These are phyloP conservation scores for Neolamprologus variostigma DNA, from an alignment of 2,113 vertebrate species.

Conservation along the genomic window DNA sequence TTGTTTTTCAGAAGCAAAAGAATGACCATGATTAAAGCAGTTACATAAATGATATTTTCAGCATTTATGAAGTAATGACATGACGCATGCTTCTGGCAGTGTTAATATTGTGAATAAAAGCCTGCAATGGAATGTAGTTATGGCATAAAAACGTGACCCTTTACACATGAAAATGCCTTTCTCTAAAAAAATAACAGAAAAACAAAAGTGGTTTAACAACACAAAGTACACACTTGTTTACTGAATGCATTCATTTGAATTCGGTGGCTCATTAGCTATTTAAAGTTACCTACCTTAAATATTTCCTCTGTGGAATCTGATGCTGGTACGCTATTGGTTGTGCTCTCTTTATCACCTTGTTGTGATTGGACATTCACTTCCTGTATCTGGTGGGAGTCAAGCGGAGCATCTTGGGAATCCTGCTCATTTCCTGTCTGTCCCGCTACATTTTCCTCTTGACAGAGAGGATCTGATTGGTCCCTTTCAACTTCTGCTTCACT, in stretches of 20 bases:
- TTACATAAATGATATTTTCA: constrained; percentile 38
- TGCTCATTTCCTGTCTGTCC: constrained; percentile 59
- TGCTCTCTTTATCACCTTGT: constrained; percentile 54
- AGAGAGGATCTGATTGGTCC: constrained; percentile 13
- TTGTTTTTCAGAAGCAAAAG: constrained; percentile 38
- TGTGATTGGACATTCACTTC: constrained; percentile 45
- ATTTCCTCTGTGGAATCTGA: constrained; percentile 66
- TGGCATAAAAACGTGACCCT: constrained; percentile 2
- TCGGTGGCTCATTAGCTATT: neutral
- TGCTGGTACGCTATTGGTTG: constrained; percentile 35
- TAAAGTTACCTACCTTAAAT: constrained; percentile 64
- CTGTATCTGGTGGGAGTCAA: constrained; percentile 36
- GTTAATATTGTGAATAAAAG: constrained; percentile 52
- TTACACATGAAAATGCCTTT: neutral
- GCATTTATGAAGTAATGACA: constrained; percentile 40
- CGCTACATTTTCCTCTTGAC: constrained; percentile 44
- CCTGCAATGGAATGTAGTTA: constrained; percentile 54
- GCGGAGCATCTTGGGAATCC: constrained; percentile 61
- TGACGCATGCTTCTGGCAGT: constrained; percentile 41
- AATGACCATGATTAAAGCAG: constrained; percentile 41
- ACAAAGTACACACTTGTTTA: neutral
- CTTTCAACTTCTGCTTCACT: neutral
- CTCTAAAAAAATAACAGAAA: neutral
- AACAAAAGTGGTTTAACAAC: neutral
- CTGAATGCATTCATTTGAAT: neutral